Evolutionary conservation across 2,797 vertebrate genomes (phyloP).

Genomic region (Limosa lapponica): DNA sequence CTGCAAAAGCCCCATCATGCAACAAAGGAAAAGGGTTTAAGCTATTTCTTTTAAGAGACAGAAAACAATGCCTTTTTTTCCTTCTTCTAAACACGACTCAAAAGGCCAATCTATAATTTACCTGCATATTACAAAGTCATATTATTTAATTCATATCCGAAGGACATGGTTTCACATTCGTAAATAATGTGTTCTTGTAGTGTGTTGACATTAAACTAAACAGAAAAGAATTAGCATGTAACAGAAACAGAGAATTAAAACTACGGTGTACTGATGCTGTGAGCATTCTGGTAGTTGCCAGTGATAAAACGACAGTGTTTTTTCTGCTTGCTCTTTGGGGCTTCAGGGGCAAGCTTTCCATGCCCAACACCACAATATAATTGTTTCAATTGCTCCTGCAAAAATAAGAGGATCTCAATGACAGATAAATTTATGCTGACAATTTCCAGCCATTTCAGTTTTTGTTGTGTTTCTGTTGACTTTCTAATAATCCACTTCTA

Average conservation of each 20-base stretch:
- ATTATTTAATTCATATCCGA: not conserved
- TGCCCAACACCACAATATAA: not conserved
- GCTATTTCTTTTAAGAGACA: not conserved
- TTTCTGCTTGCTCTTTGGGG: not conserved
- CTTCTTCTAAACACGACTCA: not conserved
- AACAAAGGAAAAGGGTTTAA: not conserved
- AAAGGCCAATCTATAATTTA: not conserved
- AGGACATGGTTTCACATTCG: not conserved
- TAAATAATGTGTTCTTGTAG: not conserved
- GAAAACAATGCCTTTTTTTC: not conserved
- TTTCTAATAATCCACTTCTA: constrained; percentile 3
- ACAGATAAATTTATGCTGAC: not conserved
- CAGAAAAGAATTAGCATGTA: not conserved
- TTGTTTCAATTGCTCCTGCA: not conserved
- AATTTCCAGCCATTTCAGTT: not conserved
- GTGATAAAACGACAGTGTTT: not conserved
- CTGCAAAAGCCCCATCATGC: not conserved
- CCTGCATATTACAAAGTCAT: not conserved
- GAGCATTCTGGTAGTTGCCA: not conserved
- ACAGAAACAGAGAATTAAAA: not conserved
- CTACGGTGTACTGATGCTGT: not conserved
- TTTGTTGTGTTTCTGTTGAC: not conserved
- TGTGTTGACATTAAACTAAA: not conserved
- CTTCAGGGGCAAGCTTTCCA: not conserved
- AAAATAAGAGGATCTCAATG: not conserved